phyloP scores from a whole-genome alignment of 2,797 vertebrate genomes.

The Rhinophrynus dorsalis region DNA sequence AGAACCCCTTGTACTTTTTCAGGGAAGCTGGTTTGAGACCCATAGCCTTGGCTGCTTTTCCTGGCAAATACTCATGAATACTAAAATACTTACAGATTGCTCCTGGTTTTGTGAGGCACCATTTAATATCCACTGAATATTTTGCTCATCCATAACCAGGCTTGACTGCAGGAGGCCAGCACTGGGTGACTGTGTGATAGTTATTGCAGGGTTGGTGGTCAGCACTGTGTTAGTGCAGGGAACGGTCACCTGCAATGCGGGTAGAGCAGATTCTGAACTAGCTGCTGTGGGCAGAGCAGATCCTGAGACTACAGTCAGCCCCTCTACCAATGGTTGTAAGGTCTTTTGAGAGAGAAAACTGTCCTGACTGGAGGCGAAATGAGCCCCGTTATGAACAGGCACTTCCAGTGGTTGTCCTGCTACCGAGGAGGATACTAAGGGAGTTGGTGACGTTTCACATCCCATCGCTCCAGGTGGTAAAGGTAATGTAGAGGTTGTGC shows the following conservation, averaged over 20 bases:
- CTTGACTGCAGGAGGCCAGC: slow-evolving; percentile 82
- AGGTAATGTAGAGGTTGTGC: slow-evolving; percentile 59
- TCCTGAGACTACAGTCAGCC: slow-evolving; percentile 68
- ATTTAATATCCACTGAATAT: slow-evolving; percentile 97
- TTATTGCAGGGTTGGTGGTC: slow-evolving; percentile 80
- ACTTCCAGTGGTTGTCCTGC: slow-evolving; percentile 76
- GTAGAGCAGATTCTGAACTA: slow-evolving; percentile 64
- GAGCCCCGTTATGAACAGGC: slow-evolving; percentile 72
- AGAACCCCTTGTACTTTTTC: too few species aligned
- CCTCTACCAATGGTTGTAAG: slow-evolving; percentile 66
- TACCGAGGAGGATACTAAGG: slow-evolving; percentile 68
- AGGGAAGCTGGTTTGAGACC: too few species aligned
- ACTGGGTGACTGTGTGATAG: slow-evolving; percentile 81
- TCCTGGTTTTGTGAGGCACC: slow-evolving; percentile 87
- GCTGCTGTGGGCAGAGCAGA: slow-evolving; percentile 59
- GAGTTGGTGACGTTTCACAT: slow-evolving; percentile 62
- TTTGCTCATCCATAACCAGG: slow-evolving; percentile 94
- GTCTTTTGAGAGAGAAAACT: slow-evolving; percentile 78
- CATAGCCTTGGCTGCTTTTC: too few species aligned
- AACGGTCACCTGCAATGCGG: slow-evolving; percentile 79
- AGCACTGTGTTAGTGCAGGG: slow-evolving; percentile 76
- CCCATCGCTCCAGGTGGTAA: slow-evolving; percentile 67
- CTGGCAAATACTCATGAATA: not conserved
- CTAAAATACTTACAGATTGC: slow-evolving; percentile 78
- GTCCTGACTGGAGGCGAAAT: slow-evolving; percentile 77